Conservation (phyloP, 1,140 invertebrate species). For the Rhagoletis zephyria region DNA sequence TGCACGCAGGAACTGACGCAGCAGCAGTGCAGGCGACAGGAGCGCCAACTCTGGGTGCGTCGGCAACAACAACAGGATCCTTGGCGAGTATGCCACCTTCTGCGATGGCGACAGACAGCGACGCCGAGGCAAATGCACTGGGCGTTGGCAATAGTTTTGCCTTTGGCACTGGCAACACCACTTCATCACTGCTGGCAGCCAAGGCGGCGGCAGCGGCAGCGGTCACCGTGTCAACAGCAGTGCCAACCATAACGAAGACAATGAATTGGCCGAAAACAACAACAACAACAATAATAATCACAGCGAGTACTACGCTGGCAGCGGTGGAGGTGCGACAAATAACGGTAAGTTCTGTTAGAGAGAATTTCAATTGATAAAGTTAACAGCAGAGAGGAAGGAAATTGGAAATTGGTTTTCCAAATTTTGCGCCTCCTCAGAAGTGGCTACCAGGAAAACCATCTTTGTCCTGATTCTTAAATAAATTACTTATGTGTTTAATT, state of each 20-base stretch:
- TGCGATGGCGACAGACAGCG: neutral
- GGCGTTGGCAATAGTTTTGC: neutral
- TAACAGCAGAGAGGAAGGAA: neutral
- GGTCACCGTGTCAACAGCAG: conserved; percentile 56
- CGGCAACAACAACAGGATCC: conserved; percentile 47
- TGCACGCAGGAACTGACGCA: neutral
- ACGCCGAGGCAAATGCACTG: neutral
- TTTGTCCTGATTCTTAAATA: too few relatives aligned
- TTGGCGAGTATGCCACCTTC: neutral
- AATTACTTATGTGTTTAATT: too few relatives aligned
- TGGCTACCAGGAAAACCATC: too few relatives aligned
- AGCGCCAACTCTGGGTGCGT: neutral
- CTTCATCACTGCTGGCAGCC: neutral
- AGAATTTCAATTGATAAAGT: neutral
- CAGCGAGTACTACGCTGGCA: conserved; percentile 59
- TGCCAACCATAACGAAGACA: conserved; percentile 34
- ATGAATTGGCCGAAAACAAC: conserved; percentile 46
- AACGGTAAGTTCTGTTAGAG: conserved; percentile 65
- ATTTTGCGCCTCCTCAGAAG: neutral
- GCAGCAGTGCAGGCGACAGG: neutral
- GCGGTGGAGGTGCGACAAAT: conserved; percentile 71
- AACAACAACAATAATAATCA: conserved; percentile 51
- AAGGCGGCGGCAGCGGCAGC: conserved; percentile 54
- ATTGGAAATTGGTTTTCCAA: neutral
- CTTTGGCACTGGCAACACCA: conserved; percentile 11